Evolutionary conservation across 2,888 invertebrate species (phyloP).

Genomic region (Drosophila percnosoma): DNA sequence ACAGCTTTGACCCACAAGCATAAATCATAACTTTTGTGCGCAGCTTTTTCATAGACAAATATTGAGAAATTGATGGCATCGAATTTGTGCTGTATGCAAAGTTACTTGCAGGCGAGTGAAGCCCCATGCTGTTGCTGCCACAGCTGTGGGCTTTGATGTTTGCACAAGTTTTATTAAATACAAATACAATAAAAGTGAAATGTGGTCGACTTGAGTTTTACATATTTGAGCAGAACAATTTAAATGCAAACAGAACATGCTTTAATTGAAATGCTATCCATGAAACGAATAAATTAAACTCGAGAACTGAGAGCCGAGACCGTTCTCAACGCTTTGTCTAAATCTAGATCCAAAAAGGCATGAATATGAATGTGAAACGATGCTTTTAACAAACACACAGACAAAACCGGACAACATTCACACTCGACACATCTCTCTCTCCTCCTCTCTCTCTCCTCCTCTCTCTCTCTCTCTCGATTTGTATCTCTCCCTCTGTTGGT

Average conservation of each 20-base stretch:
- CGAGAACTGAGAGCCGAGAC: slow-evolving; percentile 23
- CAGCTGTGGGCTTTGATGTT: slow-evolving; percentile 35
- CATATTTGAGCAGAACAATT: slow-evolving; percentile 9
- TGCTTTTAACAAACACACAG: slow-evolving; percentile 27
- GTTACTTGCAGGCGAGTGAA: slow-evolving; percentile 16
- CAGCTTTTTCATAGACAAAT: slow-evolving; percentile 51
- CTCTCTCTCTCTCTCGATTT: background rate
- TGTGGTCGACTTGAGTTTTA: slow-evolving; percentile 11
- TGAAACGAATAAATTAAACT: slow-evolving; percentile 63
- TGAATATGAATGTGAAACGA: slow-evolving; percentile 59
- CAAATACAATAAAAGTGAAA: slow-evolving; percentile 30
- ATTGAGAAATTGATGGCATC: slow-evolving; percentile 51
- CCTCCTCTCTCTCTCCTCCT: background rate
- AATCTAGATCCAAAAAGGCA: slow-evolving; percentile 43
- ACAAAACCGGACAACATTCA: slow-evolving; percentile 13
- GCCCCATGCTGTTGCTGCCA: slow-evolving; percentile 26
- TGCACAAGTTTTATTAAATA: slow-evolving; percentile 29
- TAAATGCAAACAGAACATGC: slow-evolving; percentile 13
- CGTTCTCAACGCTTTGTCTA: slow-evolving; percentile 52
- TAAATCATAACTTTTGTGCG: slow-evolving; percentile 79
- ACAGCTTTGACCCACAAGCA: slow-evolving; percentile 83
- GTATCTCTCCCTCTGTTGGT: background rate
- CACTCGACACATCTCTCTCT: slow-evolving; percentile 4
- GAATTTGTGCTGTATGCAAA: slow-evolving; percentile 3
- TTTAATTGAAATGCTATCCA: slow-evolving; percentile 67